Base-by-base conservation (phyloP, 2,888 invertebrate species). In the Chironomus tentans region DNA sequence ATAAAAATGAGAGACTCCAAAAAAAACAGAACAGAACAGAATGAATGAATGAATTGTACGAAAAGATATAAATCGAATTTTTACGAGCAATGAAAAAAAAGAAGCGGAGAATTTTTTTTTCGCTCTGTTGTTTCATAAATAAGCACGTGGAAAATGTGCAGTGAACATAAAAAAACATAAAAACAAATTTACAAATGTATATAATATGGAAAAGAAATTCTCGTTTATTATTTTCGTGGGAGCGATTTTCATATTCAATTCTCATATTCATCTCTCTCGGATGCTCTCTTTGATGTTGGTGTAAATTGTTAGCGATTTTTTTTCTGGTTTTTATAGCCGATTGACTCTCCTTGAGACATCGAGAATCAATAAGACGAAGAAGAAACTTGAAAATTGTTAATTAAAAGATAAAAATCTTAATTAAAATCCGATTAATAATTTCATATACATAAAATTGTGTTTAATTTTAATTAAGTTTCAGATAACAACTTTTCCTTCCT, bases 341-440 rank as follows among this genome's bases (percentile, higher is more conserved):
- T 15, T 56, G 56, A 56, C 4, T 28, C 5, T 28, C 5, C 5
- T 28, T 3, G 5, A 5, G 18, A 18, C 6, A 56, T 56, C 18
- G 4, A 15, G 4, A 56, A 56, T 56, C 18, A 38, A 56, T 15
- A 56, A 56, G 28, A 28, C 1, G 28, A 24, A 24, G 65, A 10
- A 65, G 3, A 24, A 65, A 2, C 6, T 21, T 18, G 12, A 65
- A 65, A 24, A 24, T 65, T 65, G 65, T 65, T 65, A 65, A 65
- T 65, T 65, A 65, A 65, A 65, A 65, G 65, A 65, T 65, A 24
- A 65, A 65, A 65, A 65, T 65, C 24, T 65, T 65, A 65, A 65
- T 65, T 65, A 24, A 65, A 65, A 65, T 65, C 65, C 65, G 65
- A 65, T 65, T 65, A 65, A 24, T 24, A 38, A 38, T 65, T 65